These are phyloP conservation scores for Fukomys damarensis DNA, from an alignment of 2,113 vertebrate species.

Conservation along the genomic window DNA sequence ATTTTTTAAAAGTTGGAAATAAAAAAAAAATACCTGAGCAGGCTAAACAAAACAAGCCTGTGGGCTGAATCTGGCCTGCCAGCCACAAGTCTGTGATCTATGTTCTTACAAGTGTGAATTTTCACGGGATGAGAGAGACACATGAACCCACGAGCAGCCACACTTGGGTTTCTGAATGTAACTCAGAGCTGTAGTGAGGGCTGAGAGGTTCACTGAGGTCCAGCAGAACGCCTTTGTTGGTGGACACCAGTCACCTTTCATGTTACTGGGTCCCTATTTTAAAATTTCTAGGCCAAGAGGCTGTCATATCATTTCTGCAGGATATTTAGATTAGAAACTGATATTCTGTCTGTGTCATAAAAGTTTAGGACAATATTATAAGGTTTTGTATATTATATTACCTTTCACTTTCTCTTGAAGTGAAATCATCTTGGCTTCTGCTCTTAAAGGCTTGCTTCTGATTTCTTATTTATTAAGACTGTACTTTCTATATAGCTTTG, in stretches of 20 bases:
- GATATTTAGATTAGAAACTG: background rate
- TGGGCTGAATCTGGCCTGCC: background rate
- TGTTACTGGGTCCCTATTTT: background rate
- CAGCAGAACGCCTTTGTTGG: background rate
- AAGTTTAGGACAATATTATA: background rate
- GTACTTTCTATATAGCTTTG: background rate
- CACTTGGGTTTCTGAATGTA: background rate
- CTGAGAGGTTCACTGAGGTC: background rate
- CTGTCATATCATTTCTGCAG: background rate
- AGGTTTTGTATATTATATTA: background rate
- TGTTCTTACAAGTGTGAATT: background rate
- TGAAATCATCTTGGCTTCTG: slow-evolving; percentile 15
- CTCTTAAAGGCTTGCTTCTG: background rate
- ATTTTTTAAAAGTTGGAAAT: slow-evolving; percentile 31
- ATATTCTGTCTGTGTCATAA: background rate
- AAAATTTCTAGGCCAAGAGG: background rate
- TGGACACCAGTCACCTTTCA: background rate
- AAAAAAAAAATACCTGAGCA: slow-evolving; percentile 38
- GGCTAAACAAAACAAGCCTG: background rate
- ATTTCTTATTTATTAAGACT: background rate
- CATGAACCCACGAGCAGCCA: background rate
- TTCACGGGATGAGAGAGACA: background rate
- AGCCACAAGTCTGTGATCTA: background rate
- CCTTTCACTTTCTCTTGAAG: background rate
- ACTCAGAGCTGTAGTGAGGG: background rate